These are phyloP conservation scores for Athene cunicularia DNA, from an alignment of 2,113 vertebrate genomes.

Conservation along the genomic window DNA sequence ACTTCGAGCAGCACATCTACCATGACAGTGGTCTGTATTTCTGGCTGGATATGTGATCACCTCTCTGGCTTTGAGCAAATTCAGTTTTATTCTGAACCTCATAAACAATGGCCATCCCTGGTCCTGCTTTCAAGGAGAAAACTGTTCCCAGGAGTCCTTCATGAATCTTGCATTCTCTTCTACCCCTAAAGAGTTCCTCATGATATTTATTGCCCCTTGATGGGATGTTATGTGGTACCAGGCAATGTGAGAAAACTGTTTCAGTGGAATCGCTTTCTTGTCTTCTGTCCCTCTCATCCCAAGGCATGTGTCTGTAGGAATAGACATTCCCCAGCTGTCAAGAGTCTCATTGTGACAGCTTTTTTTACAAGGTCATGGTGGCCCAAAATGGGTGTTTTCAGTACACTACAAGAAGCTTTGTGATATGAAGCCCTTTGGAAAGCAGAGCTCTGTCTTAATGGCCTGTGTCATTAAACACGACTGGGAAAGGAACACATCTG, in stretches of 20 bases:
- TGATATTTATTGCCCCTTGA: neutral
- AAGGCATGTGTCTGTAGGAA: neutral
- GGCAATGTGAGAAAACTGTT: neutral
- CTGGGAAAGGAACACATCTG: neutral
- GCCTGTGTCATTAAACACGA: neutral
- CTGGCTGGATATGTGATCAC: neutral
- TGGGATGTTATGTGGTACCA: neutral
- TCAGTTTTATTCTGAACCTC: neutral
- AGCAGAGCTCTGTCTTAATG: neutral
- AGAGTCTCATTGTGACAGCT: neutral
- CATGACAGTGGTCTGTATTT: neutral
- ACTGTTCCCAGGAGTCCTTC: neutral
- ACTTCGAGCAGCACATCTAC: neutral
- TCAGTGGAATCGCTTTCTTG: neutral
- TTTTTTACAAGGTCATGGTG: neutral
- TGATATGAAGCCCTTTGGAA: neutral
- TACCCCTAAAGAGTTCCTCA: neutral
- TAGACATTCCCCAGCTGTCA: neutral
- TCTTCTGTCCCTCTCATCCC: neutral
- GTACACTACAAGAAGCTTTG: neutral
- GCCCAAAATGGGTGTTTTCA: neutral
- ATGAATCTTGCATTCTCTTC: neutral
- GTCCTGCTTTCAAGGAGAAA: neutral
- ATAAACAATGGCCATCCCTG: neutral
- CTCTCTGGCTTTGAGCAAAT: neutral